Base-by-base conservation (phyloP, 37 sponge, comb jelly and placozoan species). In the Ianthella basta region DNA sequence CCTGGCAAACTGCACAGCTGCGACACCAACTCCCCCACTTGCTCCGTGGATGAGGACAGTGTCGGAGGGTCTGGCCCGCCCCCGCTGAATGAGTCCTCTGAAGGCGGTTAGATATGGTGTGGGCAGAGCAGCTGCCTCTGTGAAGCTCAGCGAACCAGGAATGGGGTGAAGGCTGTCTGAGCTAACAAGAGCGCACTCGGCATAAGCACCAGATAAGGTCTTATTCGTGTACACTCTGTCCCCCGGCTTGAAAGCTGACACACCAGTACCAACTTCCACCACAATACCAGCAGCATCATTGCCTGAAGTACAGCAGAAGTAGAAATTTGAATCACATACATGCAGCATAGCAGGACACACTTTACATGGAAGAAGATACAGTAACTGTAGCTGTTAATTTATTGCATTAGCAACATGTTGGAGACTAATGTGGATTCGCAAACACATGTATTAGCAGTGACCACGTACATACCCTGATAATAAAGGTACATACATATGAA, bases 21-120 rank as follows among this genome's bases (percentile, higher is more conserved):
- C 97, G 0, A 88, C 79, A 0, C 97, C 97, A 37, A 97, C 97
- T 16, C 97, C 97, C 12, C 97, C 97, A 87, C 92, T 97, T 23
- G 95, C 97, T 2, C 97, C 97, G 59, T 92, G 97, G 12, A 97
- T 87, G 0, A 97, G 88, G 13, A 97, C 95, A 20, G 69, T 81
- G n/a, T 97, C 86, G 0, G 87, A 87, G 3, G 97, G 75, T 33
- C 61, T 88, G 2, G 85, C 88, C 23, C 44, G 20, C 0, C 77
- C 95, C 18, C 65, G 72, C 30, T 38, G 60, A 25, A 91, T 72
- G 39, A 97, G 87, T 15, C 86, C 92, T 53, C 93, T 23, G 57
- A 90, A 94, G 0, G 97, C 97, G 30, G 97, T 94, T 0, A 74
- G 81, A 70, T 97, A 97, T 6, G 97, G 91, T 1, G 79, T 88